Conservation (phyloP, 35 echinoderm and acorn worm species). For the Amphiura filiformis region DNA sequence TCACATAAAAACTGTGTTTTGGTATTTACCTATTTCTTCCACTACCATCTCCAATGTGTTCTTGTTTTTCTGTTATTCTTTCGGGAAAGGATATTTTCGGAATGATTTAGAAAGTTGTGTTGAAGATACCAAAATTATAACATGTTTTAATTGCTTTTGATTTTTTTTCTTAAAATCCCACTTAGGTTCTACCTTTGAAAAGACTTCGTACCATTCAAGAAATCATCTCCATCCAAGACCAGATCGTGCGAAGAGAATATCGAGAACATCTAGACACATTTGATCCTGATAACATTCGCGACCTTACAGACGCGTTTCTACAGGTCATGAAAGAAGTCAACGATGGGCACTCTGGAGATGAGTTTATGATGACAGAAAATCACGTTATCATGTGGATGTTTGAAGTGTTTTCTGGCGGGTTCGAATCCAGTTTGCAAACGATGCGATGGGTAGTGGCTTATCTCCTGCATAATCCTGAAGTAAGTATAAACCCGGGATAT, state of each 20-base stretch:
- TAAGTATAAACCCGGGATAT: no score
- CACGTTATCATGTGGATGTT: slow-evolving; percentile 83
- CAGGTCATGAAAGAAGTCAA: slow-evolving; percentile 1
- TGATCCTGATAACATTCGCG: slow-evolving; percentile 61
- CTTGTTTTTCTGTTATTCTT: no score
- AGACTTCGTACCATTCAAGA: slow-evolving; percentile 63
- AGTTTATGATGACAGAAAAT: slow-evolving; percentile 54
- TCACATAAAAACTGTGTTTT: no score
- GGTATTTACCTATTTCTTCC: no score
- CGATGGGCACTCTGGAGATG: slow-evolving; percentile 26
- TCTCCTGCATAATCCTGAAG: slow-evolving; percentile 55
- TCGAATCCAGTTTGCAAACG: slow-evolving; percentile 76
- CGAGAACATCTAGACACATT: slow-evolving; percentile 45
- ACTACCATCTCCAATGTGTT: no score
- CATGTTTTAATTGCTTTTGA: no score
- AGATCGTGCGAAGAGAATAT: slow-evolving; percentile 65
- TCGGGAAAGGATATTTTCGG: no score
- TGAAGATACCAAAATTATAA: no score
- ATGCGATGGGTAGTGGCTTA: slow-evolving; percentile 73
- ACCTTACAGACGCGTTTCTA: slow-evolving; percentile 79
- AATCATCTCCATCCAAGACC: slow-evolving; percentile 48
- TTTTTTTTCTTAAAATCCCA: no score
- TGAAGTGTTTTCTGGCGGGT: slow-evolving; percentile 88
- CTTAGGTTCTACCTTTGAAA: slow-evolving; percentile 80
- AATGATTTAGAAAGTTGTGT: no score